These are phyloP conservation scores for Melolontha melolontha DNA, from an alignment of 2,888 invertebrate genomes.

Conservation along the genomic window DNA sequence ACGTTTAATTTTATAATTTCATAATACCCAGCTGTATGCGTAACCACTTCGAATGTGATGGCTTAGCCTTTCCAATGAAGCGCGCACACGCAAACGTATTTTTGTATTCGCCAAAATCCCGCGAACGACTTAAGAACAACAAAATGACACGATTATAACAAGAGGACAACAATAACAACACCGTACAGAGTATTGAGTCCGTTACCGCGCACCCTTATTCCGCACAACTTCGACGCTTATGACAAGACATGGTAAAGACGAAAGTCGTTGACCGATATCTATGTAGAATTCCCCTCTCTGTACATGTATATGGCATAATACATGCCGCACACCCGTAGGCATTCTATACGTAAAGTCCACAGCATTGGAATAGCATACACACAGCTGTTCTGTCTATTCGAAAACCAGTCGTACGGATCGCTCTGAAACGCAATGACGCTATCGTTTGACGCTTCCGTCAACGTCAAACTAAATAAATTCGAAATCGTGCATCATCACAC, in stretches of 20 bases:
- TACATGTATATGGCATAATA: slow-evolving; percentile 34
- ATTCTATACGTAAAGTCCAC: slow-evolving; percentile 28
- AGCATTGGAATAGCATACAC: slow-evolving; percentile 24
- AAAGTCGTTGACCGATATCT: slow-evolving; percentile 35
- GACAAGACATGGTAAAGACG: slow-evolving; percentile 21
- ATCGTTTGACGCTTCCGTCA: slow-evolving; percentile 24
- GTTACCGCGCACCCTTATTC: slow-evolving; percentile 11
- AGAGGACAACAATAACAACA: not conserved
- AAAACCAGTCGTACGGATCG: slow-evolving; percentile 24
- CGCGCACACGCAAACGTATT: not conserved
- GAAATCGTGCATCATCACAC: slow-evolving; percentile 13
- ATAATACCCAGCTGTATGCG: not conserved
- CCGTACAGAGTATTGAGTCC: slow-evolving; percentile 1
- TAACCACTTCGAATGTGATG: slow-evolving; percentile 4
- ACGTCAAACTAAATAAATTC: slow-evolving; percentile 12
- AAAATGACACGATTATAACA: not conserved
- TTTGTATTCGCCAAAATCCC: not conserved
- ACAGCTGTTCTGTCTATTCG: slow-evolving; percentile 31
- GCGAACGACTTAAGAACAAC: not conserved
- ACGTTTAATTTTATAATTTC: too few relatives aligned
- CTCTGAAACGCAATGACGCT: slow-evolving; percentile 29
- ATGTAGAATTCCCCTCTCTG: slow-evolving; percentile 18
- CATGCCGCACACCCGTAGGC: slow-evolving; percentile 36
- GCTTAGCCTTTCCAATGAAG: not conserved
- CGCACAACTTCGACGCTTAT: slow-evolving; percentile 26